Evolutionary conservation across 2,113 vertebrate genomes (phyloP).

Genomic region (Rhagologus leucostigma): DNA sequence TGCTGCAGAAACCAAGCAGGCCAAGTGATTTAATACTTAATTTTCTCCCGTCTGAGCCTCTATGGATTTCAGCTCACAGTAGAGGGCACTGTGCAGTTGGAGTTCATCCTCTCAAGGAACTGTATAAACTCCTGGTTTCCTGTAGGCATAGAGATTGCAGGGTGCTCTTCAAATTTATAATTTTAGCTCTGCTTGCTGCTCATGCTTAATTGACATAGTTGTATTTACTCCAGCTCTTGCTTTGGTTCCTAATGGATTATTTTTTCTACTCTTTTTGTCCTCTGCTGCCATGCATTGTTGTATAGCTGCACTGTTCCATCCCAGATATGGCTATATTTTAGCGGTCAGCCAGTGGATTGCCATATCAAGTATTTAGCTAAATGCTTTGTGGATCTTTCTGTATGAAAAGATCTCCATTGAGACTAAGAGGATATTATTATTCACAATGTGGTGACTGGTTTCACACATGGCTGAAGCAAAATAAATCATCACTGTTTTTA

Average conservation of each 20-base stretch:
- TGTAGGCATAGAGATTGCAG: neutral
- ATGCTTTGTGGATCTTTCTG: slow-evolving; percentile 22
- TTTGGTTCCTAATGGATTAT: neutral
- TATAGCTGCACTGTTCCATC: neutral
- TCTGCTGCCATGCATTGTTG: neutral
- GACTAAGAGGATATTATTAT: slow-evolving; percentile 58
- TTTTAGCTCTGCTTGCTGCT: neutral
- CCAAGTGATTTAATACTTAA: neutral
- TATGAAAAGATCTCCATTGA: slow-evolving; percentile 44
- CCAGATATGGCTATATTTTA: slow-evolving; percentile 15
- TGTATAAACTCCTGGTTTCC: neutral
- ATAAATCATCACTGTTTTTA: slow-evolving; percentile 59
- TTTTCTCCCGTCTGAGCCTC: neutral
- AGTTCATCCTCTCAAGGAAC: neutral
- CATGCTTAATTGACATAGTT: neutral
- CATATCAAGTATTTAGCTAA: slow-evolving; percentile 13
- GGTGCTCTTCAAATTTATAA: neutral
- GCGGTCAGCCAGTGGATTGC: neutral
- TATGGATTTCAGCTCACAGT: neutral
- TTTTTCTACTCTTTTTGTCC: neutral
- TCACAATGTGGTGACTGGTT: slow-evolving; percentile 55
- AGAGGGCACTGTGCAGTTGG: slow-evolving; percentile 50
- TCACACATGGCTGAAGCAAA: slow-evolving; percentile 57
- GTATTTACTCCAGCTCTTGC: neutral
- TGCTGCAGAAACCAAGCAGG: neutral